Evolutionary conservation across 2,888 invertebrate genomes (phyloP).

Genomic region (Notocelia uddmanniana): DNA sequence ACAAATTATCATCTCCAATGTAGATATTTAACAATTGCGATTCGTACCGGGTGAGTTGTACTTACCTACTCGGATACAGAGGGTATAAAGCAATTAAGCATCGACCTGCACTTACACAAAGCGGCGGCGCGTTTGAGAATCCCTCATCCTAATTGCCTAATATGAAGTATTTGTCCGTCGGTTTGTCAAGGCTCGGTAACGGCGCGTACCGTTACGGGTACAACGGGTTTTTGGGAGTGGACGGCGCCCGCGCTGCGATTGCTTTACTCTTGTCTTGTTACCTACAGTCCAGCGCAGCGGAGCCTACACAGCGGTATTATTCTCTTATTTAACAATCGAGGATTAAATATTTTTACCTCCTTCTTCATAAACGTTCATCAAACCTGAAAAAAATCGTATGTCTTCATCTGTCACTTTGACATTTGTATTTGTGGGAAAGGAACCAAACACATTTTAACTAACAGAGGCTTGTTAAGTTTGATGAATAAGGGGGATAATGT

Average conservation of each 20-base stretch:
- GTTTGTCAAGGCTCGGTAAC: slow-evolving; percentile 62
- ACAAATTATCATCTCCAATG: no score
- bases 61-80: not conserved
- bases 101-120: slow-evolving; percentile 21
- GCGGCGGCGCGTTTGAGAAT: slow-evolving; percentile 61
- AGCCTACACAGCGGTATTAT: not conserved
- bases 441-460: no score
- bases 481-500: no score
- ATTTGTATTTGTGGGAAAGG: no score
- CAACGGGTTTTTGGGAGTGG: slow-evolving; percentile 65
- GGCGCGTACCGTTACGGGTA: slow-evolving; percentile 66
- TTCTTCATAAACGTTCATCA: no score
- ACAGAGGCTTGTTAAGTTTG: no score
- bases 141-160: slow-evolving; percentile 74
- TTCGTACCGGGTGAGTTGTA: not conserved
- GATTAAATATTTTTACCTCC: not conserved
- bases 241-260: slow-evolving; percentile 17
- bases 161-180: slow-evolving; percentile 67
- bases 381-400: no score
- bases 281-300: not conserved
- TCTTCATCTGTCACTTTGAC: no score
- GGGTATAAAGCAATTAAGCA: slow-evolving; percentile 34
- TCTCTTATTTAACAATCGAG: not conserved
- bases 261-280: not conserved
- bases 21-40: not conserved